phyloP scores from a whole-genome alignment of 2,888 invertebrate genomes.

The Nemotelus nigrinus region DNA sequence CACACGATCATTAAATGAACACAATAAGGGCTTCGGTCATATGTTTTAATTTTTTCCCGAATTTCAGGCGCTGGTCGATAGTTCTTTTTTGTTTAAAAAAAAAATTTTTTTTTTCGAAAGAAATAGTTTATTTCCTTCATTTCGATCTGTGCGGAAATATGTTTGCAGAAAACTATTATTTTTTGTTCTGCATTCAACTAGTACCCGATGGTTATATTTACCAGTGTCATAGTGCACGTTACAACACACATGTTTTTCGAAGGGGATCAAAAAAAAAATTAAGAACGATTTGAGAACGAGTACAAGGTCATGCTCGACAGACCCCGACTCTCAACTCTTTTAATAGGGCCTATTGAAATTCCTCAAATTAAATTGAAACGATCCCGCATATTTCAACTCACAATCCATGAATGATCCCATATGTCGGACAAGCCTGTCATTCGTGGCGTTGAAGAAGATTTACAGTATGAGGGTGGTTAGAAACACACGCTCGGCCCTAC shows the following conservation, averaged over 20 bases:
- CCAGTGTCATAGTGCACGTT: neutral
- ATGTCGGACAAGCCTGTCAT: constrained; percentile 27
- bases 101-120: no score
- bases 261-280: neutral
- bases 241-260: neutral
- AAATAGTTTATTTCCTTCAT: no score
- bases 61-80: no score
- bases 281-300: neutral
- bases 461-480: no score
- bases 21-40: no score
- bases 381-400: constrained; percentile 43
- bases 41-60: no score
- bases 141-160: no score
- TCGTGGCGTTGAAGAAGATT: no score
- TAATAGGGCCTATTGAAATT: constrained; percentile 20
- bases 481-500: no score
- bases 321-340: constrained; percentile 2
- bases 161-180: no score
- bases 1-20: no score
- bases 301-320: neutral
- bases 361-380: constrained; percentile 44
- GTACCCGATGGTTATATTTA: neutral
- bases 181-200: neutral
- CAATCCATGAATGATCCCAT: constrained; percentile 36
- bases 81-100: no score